Conservation (phyloP, 2,888 invertebrate genomes). For the Rhagium mordax region DNA sequence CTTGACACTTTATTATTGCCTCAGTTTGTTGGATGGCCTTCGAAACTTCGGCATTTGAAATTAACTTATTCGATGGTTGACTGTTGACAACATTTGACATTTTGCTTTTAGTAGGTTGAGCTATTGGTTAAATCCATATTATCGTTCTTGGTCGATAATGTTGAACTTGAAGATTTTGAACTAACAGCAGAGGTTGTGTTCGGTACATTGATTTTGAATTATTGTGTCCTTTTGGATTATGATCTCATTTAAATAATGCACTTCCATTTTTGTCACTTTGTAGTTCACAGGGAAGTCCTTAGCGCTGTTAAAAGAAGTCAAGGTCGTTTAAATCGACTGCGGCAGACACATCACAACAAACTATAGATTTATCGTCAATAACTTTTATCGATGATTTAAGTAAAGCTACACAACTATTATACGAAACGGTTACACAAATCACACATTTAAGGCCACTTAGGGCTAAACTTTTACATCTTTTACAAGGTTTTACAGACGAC, state of each 20-base stretch:
- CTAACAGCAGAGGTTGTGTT: too few species aligned
- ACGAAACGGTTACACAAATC: constrained; percentile 22
- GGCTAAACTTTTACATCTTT: constrained; percentile 36
- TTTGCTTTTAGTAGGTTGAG: background rate
- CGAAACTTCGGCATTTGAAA: background rate
- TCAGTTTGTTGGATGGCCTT: background rate
- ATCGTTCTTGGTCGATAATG: background rate
- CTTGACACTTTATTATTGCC: background rate
- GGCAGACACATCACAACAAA: background rate
- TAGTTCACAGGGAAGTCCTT: background rate
- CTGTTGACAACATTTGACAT: background rate
- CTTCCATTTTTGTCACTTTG: background rate
- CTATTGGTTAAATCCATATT: background rate
- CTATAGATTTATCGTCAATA: constrained; percentile 3
- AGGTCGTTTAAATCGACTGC: background rate
- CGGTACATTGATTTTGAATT: background rate
- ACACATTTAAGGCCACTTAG: constrained; percentile 34
- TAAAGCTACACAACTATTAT: constrained; percentile 26
- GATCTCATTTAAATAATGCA: background rate
- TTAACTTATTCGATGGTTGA: background rate
- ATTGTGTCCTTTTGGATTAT: background rate
- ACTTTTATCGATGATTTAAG: constrained; percentile 18
- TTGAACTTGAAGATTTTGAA: too few species aligned
- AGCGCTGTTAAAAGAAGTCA: background rate
- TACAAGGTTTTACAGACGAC: constrained; percentile 25